phyloP scores from a whole-genome alignment of 2,797 vertebrate species.

The Rhinophrynus dorsalis region DNA sequence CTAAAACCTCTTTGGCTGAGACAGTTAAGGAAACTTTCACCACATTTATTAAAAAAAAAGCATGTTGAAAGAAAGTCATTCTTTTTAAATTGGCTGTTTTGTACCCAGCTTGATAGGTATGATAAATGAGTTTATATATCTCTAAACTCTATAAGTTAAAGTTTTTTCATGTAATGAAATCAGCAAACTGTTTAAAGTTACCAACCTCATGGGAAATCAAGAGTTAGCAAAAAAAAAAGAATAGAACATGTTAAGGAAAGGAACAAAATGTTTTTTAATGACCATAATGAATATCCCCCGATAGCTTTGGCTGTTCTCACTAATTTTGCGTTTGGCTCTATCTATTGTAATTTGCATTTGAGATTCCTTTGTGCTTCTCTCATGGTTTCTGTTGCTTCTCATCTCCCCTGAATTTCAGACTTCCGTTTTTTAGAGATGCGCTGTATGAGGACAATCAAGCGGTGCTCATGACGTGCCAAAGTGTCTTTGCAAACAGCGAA shows the following conservation, averaged over 20 bases:
- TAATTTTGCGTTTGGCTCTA: constrained; percentile 38
- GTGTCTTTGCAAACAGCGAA: background rate
- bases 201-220: constrained; percentile 36
- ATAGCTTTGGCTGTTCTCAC: constrained; percentile 38
- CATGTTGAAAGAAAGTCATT: too few species aligned
- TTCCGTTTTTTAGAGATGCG: constrained; percentile 11
- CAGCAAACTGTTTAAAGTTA: constrained; percentile 36
- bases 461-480: background rate
- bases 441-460: background rate
- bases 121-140: constrained; percentile 33
- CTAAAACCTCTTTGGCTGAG: background rate
- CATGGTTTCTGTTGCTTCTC: constrained; percentile 26
- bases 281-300: constrained; percentile 23
- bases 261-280: constrained; percentile 33
- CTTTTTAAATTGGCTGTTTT: constrained; percentile 8
- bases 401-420: constrained; percentile 22
- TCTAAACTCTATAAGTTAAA: constrained; percentile 12
- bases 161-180: constrained; percentile 37
- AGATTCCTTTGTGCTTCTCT: constrained; percentile 39
- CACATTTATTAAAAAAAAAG: too few species aligned
- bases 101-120: constrained; percentile 15
- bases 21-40: background rate
- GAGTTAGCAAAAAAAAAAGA: constrained; percentile 10
- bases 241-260: constrained; percentile 6
- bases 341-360: constrained; percentile 30